These are phyloP conservation scores for Eumerus sabulonum DNA, from an alignment of 2,888 invertebrate species.

Conservation along the genomic window DNA sequence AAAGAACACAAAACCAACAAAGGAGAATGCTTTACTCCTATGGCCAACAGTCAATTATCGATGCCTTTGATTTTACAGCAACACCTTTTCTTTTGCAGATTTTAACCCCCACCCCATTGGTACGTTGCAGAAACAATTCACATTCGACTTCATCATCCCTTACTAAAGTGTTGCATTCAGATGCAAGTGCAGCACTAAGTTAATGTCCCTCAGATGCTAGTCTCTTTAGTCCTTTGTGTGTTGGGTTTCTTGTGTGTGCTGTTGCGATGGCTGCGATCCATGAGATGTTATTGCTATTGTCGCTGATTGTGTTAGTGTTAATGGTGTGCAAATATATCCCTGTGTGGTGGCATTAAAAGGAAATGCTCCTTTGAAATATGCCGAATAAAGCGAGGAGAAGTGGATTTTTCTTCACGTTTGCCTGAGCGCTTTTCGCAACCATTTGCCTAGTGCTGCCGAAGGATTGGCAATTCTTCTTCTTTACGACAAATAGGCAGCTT, in stretches of 20 bases:
- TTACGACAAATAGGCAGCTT: too few relatives aligned
- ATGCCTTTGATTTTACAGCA: constrained; percentile 24
- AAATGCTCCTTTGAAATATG: constrained; percentile 53
- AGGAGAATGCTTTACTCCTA: constrained; percentile 14
- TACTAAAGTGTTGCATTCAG: background rate
- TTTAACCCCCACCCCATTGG: constrained; percentile 26
- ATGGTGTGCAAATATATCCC: constrained; percentile 39
- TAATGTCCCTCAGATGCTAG: constrained; percentile 46
- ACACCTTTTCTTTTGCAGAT: constrained; percentile 10
- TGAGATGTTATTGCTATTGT: constrained; percentile 16
- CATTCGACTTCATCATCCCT: constrained; percentile 1
- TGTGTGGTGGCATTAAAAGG: constrained; percentile 30
- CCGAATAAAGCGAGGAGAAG: constrained; percentile 32
- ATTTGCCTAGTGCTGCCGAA: constrained; percentile 30
- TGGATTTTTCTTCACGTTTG: constrained; percentile 8
- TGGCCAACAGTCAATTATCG: constrained; percentile 55
- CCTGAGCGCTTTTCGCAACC: background rate
- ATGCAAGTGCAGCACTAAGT: constrained; percentile 27
- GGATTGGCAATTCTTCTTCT: too few relatives aligned
- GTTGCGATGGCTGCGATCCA: constrained; percentile 52
- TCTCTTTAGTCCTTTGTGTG: constrained; percentile 36
- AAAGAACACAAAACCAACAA: constrained; percentile 15
- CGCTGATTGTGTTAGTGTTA: constrained; percentile 11
- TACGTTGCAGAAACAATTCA: constrained; percentile 1
- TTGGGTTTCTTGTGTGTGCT: constrained; percentile 18